Evolutionary conservation across 2,113 vertebrate species (phyloP), one percentile per base, ranked within the genome.

Genomic region (Rana temporaria): DNA sequence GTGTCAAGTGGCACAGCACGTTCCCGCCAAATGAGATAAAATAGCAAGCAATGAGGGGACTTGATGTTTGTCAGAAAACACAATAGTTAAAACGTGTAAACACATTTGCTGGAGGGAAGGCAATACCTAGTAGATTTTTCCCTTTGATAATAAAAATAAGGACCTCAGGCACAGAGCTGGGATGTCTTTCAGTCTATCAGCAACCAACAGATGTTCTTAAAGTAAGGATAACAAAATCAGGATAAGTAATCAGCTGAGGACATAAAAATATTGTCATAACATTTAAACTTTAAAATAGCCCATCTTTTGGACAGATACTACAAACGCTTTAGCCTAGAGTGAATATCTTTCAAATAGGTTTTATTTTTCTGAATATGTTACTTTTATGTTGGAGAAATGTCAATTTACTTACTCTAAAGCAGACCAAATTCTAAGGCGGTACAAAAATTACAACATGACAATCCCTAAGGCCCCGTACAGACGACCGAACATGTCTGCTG

Each of bases 121-220:
- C 26, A 67, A 68, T 68, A 83, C 81, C 72, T 74, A 68, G 62
- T 68, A 64, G 53, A 6, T 75, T 55, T 83, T 42, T 30, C 55
- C 71, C 67, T 60, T 68, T 83, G 71, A 76, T 67, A 82, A 76
- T 42, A 83, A 76, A 82, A 74, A 48, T 48, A 57, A 68, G 69
- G 32, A 60, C 81, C 72, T 20, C 17, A 11, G 81, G 81, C 71
- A 52, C 60, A 4, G 57, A 57, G 71, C 38, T 26, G 19, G 52
- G 22, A 83, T 68, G 64, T 63, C 26, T 38, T 83, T 83, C 62
- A 26, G 56, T 83, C 71, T 68, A 83, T 83, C 81, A 76, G 65
- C 32, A 76, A 38, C 34, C 53, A 76, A 82, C 70, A 83, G 63
- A 83, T 83, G 71, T 60, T 75, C 32, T 68, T 32, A 57, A 76